Evolutionary conservation across 1,140 invertebrate genomes (phyloP).

Genomic region (Leptestheria dahalacensis): DNA sequence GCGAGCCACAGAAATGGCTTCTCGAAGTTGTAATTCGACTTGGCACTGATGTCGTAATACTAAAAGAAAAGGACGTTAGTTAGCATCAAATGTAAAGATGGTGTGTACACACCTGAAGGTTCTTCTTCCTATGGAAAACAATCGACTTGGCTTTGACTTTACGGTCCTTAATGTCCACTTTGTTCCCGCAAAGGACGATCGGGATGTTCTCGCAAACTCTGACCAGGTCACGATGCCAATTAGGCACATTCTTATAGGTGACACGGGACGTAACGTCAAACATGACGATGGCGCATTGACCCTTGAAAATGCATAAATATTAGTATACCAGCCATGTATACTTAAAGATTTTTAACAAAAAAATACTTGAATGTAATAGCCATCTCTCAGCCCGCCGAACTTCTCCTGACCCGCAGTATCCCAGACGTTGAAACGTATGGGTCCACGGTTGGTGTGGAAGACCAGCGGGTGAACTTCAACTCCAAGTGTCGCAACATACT

Average conservation of each 20-base stretch:
- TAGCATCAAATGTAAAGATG: neutral
- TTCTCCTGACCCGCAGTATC: conserved; percentile 99
- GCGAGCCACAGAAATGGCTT: conserved; percentile 99
- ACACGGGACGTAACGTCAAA: conserved; percentile 99
- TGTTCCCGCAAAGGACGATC: conserved; percentile 92
- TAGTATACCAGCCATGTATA: conserved; percentile 11
- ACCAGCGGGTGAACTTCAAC: conserved; percentile 97
- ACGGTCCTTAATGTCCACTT: conserved; percentile 98
- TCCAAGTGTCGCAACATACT: conserved; percentile 96
- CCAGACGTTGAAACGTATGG: conserved; percentile 98
- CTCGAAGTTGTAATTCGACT: conserved; percentile 99
- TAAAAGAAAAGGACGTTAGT: neutral
- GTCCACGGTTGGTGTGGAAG: conserved; percentile 94
- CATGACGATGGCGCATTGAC: conserved; percentile 99
- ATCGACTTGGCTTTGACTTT: conserved; percentile 99
- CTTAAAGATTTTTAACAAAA: neutral
- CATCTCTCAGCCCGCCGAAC: conserved; percentile 95
- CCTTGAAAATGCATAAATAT: conserved; percentile 28
- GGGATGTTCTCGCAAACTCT: conserved; percentile 98
- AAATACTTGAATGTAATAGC: conserved; percentile 90
- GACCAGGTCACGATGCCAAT: conserved; percentile 97
- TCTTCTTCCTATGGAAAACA: conserved; percentile 99
- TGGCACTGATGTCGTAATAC: conserved; percentile 99
- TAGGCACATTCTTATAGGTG: conserved; percentile 99
- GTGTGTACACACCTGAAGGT: conserved; percentile 57